These are phyloP conservation scores for Brachionus calyciflorus DNA, from an alignment of 1,140 invertebrate species.

Conservation along the genomic window DNA sequence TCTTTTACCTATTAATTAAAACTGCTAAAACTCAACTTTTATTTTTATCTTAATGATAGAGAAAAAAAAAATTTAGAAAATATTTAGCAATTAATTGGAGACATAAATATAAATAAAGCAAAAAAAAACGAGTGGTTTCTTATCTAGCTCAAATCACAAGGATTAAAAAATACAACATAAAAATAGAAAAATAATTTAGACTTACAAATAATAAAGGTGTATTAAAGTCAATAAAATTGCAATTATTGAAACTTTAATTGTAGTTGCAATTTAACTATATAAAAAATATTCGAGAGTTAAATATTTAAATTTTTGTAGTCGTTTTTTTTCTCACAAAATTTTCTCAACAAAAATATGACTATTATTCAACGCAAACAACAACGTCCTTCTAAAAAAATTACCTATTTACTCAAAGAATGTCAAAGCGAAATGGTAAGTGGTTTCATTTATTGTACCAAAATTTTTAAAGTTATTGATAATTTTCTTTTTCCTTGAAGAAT, in stretches of 20 bases:
- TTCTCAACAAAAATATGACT: constrained; percentile 14
- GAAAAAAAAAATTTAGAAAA: no score
- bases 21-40: no score
- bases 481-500: background rate
- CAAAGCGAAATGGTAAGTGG: constrained; percentile 24
- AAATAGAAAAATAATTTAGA: constrained; percentile 29
- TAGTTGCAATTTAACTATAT: background rate
- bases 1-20: no score
- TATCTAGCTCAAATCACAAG: no score
- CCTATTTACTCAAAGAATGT: constrained; percentile 16
- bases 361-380: constrained; percentile 23
- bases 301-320: constrained; percentile 14
- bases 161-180: no score
- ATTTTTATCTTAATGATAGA: no score
- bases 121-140: no score
- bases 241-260: constrained; percentile 19
- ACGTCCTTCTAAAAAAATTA: constrained; percentile 29
- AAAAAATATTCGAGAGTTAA: background rate
- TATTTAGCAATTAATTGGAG: no score
- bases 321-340: background rate
- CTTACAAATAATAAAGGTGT: constrained; percentile 36
- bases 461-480: no score
- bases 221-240: constrained; percentile 43
- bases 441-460: background rate
- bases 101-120: no score